A percentile compares a stretch with the other conserved stretches of the same genome.
These are phyloP conservation scores for Cephus nigrinus DNA, from an alignment of 2,888 invertebrate genomes.

Conservation along the genomic window DNA sequence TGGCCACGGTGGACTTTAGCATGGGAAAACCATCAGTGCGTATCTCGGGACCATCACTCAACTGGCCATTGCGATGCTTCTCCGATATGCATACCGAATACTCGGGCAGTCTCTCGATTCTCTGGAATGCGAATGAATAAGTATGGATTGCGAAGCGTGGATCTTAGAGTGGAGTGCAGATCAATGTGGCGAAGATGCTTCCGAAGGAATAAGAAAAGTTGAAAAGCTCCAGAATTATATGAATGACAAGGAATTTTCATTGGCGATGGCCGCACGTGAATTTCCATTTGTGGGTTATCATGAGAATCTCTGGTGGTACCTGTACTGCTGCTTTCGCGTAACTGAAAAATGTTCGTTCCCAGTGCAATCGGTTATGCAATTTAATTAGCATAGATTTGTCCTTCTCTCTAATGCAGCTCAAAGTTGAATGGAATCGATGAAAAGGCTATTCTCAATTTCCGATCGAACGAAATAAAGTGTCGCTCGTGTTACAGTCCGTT, in stretches of 20 bases:
- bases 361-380: slow-evolving; percentile 34
- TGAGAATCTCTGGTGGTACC: no score
- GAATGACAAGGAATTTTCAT: slow-evolving; percentile 9
- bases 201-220: slow-evolving; percentile 18
- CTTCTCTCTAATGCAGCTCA: slow-evolving; percentile 11
- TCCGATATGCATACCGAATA: slow-evolving; percentile 16
- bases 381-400: slow-evolving; percentile 43
- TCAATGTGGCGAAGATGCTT: slow-evolving; percentile 34
- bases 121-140: slow-evolving; percentile 52
- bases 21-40: slow-evolving; percentile 53
- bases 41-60: slow-evolving; percentile 46
- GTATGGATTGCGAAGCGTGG: slow-evolving; percentile 26
- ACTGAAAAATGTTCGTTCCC: no score
- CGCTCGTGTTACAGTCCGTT: no score
- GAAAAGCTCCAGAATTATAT: background rate
- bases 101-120: slow-evolving; percentile 33
- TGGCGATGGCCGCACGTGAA: no score
- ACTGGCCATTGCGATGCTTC: slow-evolving; percentile 13
- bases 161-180: slow-evolving; percentile 36
- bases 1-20: slow-evolving; percentile 8
- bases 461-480: slow-evolving; percentile 6
- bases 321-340: no score
- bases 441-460: slow-evolving; percentile 37
- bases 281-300: no score
- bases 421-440: slow-evolving; percentile 23